phyloP scores from a whole-genome alignment of 1,140 invertebrate species.

The Pemphigus obesinymphae region DNA sequence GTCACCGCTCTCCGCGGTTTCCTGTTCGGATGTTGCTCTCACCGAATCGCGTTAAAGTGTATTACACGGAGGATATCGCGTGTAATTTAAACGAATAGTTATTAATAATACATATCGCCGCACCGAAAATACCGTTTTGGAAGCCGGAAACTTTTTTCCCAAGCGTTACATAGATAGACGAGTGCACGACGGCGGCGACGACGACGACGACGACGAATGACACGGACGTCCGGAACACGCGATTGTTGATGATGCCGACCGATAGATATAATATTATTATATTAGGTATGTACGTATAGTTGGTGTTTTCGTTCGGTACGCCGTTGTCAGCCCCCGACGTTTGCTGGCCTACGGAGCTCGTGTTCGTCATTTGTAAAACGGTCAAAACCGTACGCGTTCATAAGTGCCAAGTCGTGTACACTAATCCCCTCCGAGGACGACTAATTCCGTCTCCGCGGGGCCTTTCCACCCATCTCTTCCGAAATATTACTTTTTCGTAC shows the following conservation, averaged over 20 bases:
- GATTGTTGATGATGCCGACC: background rate
- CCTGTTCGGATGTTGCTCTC: background rate
- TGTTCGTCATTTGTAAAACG: background rate
- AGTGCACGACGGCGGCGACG: background rate
- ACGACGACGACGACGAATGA: background rate
- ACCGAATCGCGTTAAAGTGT: too few species aligned
- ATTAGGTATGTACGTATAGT: background rate
- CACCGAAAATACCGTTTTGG: background rate
- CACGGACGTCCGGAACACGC: constrained; percentile 1
- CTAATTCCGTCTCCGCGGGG: background rate
- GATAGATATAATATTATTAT: background rate
- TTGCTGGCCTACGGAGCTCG: background rate
- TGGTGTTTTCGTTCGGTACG: background rate
- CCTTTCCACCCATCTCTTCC: background rate
- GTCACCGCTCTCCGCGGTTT: background rate
- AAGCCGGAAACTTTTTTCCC: constrained; percentile 4
- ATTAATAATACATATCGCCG: background rate
- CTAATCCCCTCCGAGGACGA: background rate
- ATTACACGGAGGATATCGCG: too few species aligned
- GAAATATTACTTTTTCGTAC: background rate
- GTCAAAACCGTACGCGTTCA: background rate
- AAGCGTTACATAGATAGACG: too few species aligned
- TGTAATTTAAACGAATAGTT: background rate
- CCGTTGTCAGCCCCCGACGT: background rate
- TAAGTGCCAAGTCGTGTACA: constrained; percentile 15